These are phyloP conservation scores for Melanotaenia nigrans DNA, from an alignment of 2,797 vertebrate genomes.

Conservation along the genomic window DNA sequence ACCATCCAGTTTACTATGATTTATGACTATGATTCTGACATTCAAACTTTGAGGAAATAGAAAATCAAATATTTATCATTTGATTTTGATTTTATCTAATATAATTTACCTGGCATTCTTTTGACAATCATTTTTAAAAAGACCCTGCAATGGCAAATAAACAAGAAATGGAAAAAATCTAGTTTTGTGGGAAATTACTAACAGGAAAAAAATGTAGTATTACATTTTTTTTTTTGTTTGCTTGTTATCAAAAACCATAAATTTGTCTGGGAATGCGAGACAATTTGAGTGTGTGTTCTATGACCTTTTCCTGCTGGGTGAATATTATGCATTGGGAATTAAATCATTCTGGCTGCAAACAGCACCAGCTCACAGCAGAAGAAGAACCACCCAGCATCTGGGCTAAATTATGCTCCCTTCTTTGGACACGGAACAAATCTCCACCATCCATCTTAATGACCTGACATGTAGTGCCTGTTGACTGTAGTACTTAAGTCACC, in stretches of 20 bases:
- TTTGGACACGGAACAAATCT: slow-evolving; percentile 38
- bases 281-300: slow-evolving; percentile 20
- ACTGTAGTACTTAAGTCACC: slow-evolving; percentile 27
- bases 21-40: too few species aligned
- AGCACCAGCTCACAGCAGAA: slow-evolving; percentile 18
- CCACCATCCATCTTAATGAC: slow-evolving; percentile 65
- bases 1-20: too few species aligned
- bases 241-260: slow-evolving; percentile 1
- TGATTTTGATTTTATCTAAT: too few species aligned
- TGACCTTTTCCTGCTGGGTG: slow-evolving; percentile 10
- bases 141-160: too few species aligned
- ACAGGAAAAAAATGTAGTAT: too few species aligned
- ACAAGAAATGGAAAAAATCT: too few species aligned
- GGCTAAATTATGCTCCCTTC: slow-evolving; percentile 58
- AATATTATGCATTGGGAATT: slow-evolving; percentile 19
- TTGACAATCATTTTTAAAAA: too few species aligned
- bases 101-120: too few species aligned
- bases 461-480: slow-evolving; percentile 37
- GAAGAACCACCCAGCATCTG: slow-evolving; percentile 63
- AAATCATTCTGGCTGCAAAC: slow-evolving; percentile 26
- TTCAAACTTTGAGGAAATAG: too few species aligned
- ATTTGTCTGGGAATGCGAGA: slow-evolving; percentile 25
- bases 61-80: too few species aligned
- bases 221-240: not conserved
- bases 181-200: not conserved